Conservation (phyloP, 2,113 vertebrate species). For the Brienomyrus brachyistius region DNA sequence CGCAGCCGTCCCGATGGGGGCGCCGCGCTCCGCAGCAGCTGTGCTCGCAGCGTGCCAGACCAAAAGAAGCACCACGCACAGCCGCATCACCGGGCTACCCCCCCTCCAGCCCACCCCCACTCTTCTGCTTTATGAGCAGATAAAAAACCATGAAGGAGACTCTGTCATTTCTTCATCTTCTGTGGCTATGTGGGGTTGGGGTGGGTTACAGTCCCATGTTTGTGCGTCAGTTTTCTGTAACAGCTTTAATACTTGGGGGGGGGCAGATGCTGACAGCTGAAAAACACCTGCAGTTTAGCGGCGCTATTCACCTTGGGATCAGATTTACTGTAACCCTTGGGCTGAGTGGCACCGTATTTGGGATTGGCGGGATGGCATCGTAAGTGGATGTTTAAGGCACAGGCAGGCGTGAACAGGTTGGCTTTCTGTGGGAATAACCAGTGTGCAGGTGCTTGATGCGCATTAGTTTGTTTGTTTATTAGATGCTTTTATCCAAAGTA, state of each 20-base stretch:
- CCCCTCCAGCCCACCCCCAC: not conserved
- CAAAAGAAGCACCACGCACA: not conserved
- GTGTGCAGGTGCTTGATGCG: not conserved
- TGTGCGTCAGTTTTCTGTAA: not conserved
- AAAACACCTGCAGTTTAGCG: not conserved
- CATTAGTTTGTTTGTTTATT: not conserved
- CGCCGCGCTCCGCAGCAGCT: slow-evolving; percentile 40
- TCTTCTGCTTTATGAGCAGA: not conserved
- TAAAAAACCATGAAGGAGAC: not conserved
- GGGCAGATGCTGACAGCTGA: not conserved
- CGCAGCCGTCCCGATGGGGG: slow-evolving; percentile 50
- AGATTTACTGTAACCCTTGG: not conserved
- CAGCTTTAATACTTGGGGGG: not conserved
- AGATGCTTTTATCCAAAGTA: not conserved
- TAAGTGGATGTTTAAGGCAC: not conserved
- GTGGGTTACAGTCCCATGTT: not conserved
- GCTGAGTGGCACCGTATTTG: not conserved
- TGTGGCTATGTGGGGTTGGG: not conserved
- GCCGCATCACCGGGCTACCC: not conserved
- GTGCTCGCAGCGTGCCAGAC: slow-evolving; percentile 40
- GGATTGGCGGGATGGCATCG: not conserved
- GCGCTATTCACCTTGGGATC: not conserved
- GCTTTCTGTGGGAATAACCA: not conserved
- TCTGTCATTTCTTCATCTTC: not conserved
- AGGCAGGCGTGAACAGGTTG: not conserved